Percentiles rank a stretch among this genome's conserved stretches.
Evolutionary conservation across 2,797 vertebrate genomes (phyloP).

Genomic region (Gymnocypris eckloni): DNA sequence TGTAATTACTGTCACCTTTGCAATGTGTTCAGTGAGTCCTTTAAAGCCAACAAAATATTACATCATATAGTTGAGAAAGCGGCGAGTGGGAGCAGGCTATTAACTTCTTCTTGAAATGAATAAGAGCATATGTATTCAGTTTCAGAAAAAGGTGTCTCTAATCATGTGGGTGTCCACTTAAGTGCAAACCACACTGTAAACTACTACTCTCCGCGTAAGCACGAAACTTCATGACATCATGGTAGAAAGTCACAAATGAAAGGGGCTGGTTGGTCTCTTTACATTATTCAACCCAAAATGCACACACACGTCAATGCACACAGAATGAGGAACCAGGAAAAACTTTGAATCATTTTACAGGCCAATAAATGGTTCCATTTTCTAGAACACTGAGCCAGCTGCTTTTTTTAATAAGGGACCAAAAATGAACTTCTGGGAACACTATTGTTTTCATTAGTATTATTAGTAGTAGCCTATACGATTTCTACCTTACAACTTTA

Average conservation of each 20-base stretch:
- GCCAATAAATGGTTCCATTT: not conserved
- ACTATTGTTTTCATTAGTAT: not conserved
- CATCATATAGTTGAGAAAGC: not conserved
- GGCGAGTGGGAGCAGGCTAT: not conserved
- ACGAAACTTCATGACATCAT: conserved; percentile 38
- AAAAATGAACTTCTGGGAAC: not conserved
- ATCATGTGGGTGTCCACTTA: conserved; percentile 36
- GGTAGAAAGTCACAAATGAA: conserved; percentile 29
- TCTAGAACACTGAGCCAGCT: not conserved
- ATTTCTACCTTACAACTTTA: not conserved
- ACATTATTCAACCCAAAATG: conserved; percentile 13
- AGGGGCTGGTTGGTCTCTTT: conserved; percentile 14
- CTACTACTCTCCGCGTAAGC: not conserved
- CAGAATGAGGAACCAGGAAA: conserved; percentile 9
- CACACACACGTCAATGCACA: not conserved
- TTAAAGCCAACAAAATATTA: not conserved
- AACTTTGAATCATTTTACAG: not conserved
- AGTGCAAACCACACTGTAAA: conserved; percentile 29
- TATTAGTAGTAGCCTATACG: not conserved
- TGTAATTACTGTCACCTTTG: conserved; percentile 9
- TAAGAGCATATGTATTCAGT: conserved; percentile 14
- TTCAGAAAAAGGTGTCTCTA: conserved; percentile 35
- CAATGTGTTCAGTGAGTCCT: not conserved
- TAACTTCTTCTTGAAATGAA: conserved; percentile 34
- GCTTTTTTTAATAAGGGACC: no score